A percentile compares a stretch with the other conserved stretches of the same genome.
These are phyloP conservation scores for Syrista parreyssii DNA, from an alignment of 2,888 invertebrate species.

Conservation along the genomic window DNA sequence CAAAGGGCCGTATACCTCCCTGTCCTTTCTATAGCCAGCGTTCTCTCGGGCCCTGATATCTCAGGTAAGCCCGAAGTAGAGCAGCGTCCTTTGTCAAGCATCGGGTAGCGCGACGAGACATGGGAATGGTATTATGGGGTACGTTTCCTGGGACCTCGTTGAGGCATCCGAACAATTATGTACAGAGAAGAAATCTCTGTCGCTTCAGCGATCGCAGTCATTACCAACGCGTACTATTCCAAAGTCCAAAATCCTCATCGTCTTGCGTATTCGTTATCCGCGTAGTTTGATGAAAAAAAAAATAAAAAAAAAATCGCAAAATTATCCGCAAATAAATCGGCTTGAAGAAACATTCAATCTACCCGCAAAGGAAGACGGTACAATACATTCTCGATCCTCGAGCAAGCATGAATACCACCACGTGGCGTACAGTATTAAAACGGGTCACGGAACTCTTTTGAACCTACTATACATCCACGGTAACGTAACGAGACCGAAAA, in stretches of 20 bases:
- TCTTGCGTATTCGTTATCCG: no score
- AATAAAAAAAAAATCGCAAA: not conserved
- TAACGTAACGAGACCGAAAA: not conserved
- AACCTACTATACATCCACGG: not conserved
- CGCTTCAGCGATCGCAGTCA: not conserved
- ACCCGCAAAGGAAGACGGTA: not conserved
- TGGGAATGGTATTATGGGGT: not conserved
- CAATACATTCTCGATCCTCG: not conserved
- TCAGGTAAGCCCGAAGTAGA: not conserved
- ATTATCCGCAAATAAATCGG: not conserved
- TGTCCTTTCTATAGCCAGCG: not conserved
- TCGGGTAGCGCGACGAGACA: constrained; percentile 3
- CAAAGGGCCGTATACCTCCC: not conserved
- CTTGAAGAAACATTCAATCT: not conserved
- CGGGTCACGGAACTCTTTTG: not conserved
- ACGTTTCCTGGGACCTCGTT: not conserved
- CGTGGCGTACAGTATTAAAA: not conserved
- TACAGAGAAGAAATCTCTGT: not conserved
- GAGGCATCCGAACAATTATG: not conserved
- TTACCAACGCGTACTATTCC: not conserved
- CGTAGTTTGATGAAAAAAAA: not conserved
- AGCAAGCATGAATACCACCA: not conserved
- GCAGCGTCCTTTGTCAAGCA: constrained; percentile 1
- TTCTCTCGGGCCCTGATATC: not conserved
- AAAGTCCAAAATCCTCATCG: not conserved